Conservation (phyloP, 2,888 invertebrate genomes). For the Euclidia mi region DNA sequence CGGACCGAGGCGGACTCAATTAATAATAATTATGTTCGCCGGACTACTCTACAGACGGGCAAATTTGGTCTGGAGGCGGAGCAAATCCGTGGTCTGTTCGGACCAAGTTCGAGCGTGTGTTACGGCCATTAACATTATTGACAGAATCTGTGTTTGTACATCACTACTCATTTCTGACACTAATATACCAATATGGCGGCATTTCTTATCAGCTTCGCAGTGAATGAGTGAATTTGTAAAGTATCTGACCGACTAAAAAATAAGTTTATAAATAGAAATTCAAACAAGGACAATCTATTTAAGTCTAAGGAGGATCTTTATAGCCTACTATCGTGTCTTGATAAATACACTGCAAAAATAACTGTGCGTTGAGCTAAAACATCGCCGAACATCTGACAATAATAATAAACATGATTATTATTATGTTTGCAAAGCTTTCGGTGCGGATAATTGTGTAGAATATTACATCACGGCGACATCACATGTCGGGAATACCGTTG, state of each 20-base stretch:
- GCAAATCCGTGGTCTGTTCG: too few species aligned
- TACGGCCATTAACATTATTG: too few species aligned
- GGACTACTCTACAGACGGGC: too few species aligned
- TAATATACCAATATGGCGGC: conserved; percentile 65
- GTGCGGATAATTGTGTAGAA: conserved; percentile 54
- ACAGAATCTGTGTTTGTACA: background rate
- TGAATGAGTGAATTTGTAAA: conserved; percentile 32
- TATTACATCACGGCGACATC: conserved; percentile 67
- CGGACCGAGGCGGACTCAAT: too few species aligned
- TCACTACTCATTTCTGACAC: conserved; percentile 32
- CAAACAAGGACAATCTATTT: conserved; percentile 45
- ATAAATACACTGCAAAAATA: conserved; percentile 32
- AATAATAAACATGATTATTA: conserved; percentile 66
- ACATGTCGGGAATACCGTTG: conserved; percentile 58
- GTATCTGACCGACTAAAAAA: conserved; percentile 40
- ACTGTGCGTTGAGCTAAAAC: conserved; percentile 34
- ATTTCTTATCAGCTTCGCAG: conserved; percentile 53
- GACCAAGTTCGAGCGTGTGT: too few species aligned
- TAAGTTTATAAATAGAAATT: conserved; percentile 50
- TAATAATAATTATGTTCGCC: too few species aligned
- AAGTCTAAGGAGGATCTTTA: conserved; percentile 34
- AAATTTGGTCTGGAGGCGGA: too few species aligned
- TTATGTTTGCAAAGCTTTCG: conserved; percentile 53
- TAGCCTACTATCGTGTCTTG: conserved; percentile 48
- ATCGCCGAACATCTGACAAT: conserved; percentile 57